Evolutionary conservation across 1,140 invertebrate genomes (phyloP).

Genomic region (Drosophila gunungcola): DNA sequence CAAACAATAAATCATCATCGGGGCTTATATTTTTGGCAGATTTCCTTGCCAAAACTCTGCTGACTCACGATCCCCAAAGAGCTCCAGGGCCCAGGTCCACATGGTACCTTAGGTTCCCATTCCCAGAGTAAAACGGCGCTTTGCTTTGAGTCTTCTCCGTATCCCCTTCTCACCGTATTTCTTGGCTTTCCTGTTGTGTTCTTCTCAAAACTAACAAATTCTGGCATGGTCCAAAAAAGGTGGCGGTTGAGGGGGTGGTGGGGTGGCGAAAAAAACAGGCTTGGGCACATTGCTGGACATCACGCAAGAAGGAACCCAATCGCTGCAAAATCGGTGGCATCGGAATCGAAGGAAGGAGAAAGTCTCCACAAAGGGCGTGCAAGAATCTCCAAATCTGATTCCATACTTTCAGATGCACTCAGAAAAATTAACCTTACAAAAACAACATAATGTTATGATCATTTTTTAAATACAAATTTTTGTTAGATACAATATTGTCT

Average conservation of each 20-base stretch:
- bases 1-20: constrained; percentile 79
- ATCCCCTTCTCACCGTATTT: constrained; percentile 17
- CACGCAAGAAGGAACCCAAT: constrained; percentile 64
- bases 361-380: constrained; percentile 61
- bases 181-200: constrained; percentile 39
- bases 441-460: no score
- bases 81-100: constrained; percentile 35
- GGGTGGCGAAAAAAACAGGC: constrained; percentile 52
- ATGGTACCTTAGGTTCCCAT: constrained; percentile 22
- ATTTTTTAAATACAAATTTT: no score
- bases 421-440: no score
- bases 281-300: constrained; percentile 81
- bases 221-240: constrained; percentile 63
- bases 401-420: constrained; percentile 1
- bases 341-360: constrained; percentile 58
- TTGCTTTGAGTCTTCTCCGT: constrained; percentile 59
- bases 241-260: background rate
- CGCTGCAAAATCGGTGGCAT: constrained; percentile 41
- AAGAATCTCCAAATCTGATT: constrained; percentile 43
- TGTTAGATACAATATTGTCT: no score
- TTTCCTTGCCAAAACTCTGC: constrained; percentile 63
- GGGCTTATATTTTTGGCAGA: constrained; percentile 68
- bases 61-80: constrained; percentile 75
- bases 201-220: constrained; percentile 75
- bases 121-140: constrained; percentile 59